Evolutionary conservation across 1,140 invertebrate species (phyloP), one percentile per base, ranked within the genome.

Genomic region (Polyergus mexicanus): DNA sequence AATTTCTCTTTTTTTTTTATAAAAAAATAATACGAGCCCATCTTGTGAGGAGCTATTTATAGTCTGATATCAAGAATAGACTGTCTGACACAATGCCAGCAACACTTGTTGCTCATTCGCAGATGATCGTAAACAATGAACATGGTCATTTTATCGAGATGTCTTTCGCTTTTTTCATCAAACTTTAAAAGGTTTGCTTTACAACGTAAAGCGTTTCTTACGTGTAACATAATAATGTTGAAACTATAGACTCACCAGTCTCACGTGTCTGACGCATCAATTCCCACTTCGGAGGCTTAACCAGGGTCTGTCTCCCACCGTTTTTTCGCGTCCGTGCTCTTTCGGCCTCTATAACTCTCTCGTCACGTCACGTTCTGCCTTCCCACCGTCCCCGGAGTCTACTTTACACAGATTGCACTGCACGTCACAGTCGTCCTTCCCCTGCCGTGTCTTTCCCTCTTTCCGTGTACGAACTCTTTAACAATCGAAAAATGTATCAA

Each of bases 341-440:
- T 5, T 84, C 76, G 32, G 32, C 38, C 74, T 85, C 74, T 81
- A 90, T 60, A 89, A 83, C 81, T 87, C 51, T 65, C 75, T 44
- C 85, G 85, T 87, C 83, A 76, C 65, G 83, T 86, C 88, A 72
- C 87, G 85, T 91, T 62, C 85, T 69, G 54, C 74, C 56, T 88
- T 54, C 69, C 66, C 74, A 25, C 22, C 22, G 85, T 91, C 90
- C 66, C 88, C 68, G 66, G 86, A 89, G 86, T 91, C 86, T 89
- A 75, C 81, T 91, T 90, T 71, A 69, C 88, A 91, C 90, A 86
- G 88, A 88, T 90, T 84, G 58, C 91, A 91, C 91, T 87, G 74
- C 86, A 91, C 90, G 84, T 90, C 90, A 90, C 89, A 72, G 77
- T 47, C 63, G 44, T 77, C 44, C 41, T 51, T 35, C 38, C 22